Percentiles rank a stretch among this genome's conserved stretches.
Evolutionary conservation across 2,888 invertebrate genomes (phyloP).

Genomic region (Conomelus anceps): DNA sequence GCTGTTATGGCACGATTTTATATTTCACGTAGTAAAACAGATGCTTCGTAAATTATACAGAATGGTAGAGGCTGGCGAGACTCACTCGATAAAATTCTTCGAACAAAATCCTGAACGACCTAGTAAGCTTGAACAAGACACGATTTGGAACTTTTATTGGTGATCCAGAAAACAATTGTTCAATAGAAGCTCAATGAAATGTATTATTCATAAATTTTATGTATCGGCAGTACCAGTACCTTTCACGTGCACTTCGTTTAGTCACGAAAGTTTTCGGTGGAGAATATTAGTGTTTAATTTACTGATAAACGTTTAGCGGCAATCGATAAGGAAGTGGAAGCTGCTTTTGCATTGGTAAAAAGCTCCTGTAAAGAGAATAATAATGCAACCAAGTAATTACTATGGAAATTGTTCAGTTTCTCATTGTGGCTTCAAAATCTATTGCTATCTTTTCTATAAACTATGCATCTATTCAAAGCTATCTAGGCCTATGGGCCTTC

Average conservation of each 20-base stretch:
- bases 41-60: neutral
- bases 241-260: neutral
- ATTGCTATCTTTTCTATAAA: too few relatives aligned
- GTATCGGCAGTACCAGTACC: neutral
- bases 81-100: neutral
- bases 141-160: neutral
- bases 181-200: neutral
- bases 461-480: too few relatives aligned
- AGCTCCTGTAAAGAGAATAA: neutral
- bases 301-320: neutral
- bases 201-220: neutral
- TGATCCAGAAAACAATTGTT: neutral
- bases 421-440: too few relatives aligned
- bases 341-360: neutral
- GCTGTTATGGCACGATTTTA: neutral
- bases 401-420: too few relatives aligned
- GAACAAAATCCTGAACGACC: neutral
- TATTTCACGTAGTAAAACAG: neutral
- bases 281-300: neutral
- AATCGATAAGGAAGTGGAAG: neutral
- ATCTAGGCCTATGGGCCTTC: too few relatives aligned
- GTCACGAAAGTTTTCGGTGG: neutral
- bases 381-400: too few relatives aligned
- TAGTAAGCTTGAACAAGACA: neutral
- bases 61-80: neutral